Evolutionary conservation across 2,113 vertebrate species (phyloP).

Genomic region (Apistogramma diplotaenia): DNA sequence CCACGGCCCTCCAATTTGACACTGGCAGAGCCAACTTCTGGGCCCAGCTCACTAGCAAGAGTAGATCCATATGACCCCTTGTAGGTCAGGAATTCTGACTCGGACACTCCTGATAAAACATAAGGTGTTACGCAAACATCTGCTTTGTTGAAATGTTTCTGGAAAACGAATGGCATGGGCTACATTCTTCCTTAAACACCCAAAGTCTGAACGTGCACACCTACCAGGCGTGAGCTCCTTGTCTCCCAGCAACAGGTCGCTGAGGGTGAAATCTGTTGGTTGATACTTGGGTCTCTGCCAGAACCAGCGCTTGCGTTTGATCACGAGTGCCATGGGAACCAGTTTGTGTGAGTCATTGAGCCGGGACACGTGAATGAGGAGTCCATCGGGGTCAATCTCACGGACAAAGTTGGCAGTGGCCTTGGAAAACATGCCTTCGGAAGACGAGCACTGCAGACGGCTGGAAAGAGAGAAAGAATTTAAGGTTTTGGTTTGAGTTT

Average conservation of each 20-base stretch:
- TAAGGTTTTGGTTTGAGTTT: neutral
- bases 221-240: slow-evolving; percentile 74
- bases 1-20: slow-evolving; percentile 71
- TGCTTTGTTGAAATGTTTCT: neutral
- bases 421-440: slow-evolving; percentile 86
- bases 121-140: neutral
- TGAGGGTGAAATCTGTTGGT: slow-evolving; percentile 82
- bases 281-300: slow-evolving; percentile 92
- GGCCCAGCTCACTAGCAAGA: slow-evolving; percentile 67
- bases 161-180: neutral
- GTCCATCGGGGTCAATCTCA: slow-evolving; percentile 82
- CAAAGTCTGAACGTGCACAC: neutral
- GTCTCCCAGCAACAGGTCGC: slow-evolving; percentile 81
- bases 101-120: slow-evolving; percentile 76
- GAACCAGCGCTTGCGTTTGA: slow-evolving; percentile 85
- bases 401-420: slow-evolving; percentile 86
- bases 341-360: slow-evolving; percentile 85
- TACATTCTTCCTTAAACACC: neutral
- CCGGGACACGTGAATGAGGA: slow-evolving; percentile 83
- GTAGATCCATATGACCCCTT: slow-evolving; percentile 74
- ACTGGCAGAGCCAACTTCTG: slow-evolving; percentile 56
- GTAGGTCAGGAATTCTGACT: slow-evolving; percentile 84
- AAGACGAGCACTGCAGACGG: neutral
- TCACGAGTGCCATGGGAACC: slow-evolving; percentile 83
- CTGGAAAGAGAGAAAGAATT: slow-evolving; percentile 7